These are phyloP conservation scores for Neosilurus hyrtlii DNA, from an alignment of 2,797 vertebrate species.

Conservation along the genomic window DNA sequence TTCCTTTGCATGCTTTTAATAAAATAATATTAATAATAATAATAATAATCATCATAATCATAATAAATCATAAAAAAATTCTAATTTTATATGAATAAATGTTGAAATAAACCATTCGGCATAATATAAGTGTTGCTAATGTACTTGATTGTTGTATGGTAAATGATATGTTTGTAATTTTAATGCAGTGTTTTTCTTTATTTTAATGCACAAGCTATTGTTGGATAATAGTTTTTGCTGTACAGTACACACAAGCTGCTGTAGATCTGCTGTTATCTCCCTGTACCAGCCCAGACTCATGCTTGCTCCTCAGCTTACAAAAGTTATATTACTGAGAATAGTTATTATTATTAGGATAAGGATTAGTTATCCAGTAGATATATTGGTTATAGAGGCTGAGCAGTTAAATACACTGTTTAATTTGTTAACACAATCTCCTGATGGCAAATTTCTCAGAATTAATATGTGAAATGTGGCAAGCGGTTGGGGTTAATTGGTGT, in stretches of 20 bases:
- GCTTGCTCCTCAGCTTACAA: background rate
- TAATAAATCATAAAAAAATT: background rate
- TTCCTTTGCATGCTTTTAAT: slow-evolving; percentile 52
- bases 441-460: background rate
- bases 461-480: background rate
- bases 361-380: background rate
- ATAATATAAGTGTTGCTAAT: no score
- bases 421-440: background rate
- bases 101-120: no score
- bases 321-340: background rate
- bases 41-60: background rate
- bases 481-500: background rate
- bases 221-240: background rate
- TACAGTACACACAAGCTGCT: slow-evolving; percentile 31
- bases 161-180: slow-evolving; percentile 5
- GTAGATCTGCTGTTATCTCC: slow-evolving; percentile 37
- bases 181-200: slow-evolving; percentile 21
- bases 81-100: background rate
- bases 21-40: background rate
- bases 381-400: slow-evolving; percentile 35
- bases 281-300: slow-evolving; percentile 13
- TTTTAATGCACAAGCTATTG: slow-evolving; percentile 16
- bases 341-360: no score
- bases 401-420: background rate
- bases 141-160: background rate